Conservation (phyloP, 2,797 vertebrate genomes). For the Perodicticus potto region DNA sequence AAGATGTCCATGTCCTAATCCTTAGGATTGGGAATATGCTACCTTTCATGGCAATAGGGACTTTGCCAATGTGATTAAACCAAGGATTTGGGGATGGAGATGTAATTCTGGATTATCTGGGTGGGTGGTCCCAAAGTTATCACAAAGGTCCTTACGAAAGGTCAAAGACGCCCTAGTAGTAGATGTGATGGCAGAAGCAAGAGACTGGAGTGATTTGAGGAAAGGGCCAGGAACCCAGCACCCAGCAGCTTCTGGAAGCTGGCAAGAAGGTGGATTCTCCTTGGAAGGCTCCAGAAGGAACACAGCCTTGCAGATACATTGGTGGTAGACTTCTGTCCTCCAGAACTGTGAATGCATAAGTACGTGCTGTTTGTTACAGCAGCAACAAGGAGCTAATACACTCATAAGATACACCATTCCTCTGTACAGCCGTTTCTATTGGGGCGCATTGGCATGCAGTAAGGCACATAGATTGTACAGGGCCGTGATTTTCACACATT, state of each 20-base stretch:
- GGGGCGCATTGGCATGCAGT: fast-evolving
- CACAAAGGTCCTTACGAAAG: neutral
- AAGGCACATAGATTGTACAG: fast-evolving
- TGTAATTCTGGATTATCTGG: neutral
- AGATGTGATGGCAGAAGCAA: neutral
- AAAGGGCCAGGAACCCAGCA: neutral
- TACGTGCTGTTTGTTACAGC: neutral
- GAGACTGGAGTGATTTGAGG: neutral
- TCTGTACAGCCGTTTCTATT: neutral
- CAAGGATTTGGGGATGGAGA: neutral
- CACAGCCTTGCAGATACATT: neutral
- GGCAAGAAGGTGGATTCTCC: neutral
- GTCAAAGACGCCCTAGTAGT: neutral
- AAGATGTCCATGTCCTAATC: neutral
- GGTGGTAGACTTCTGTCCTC: neutral
- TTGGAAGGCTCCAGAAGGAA: neutral
- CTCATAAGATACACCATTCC: fast-evolving
- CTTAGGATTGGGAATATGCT: neutral
- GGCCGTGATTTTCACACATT: fast-evolving
- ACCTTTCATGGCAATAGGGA: neutral
- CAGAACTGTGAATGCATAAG: neutral
- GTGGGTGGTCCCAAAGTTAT: neutral
- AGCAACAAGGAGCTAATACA: neutral
- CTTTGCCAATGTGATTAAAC: neutral
- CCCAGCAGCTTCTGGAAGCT: neutral